A percentile compares a stretch with the other conserved stretches of the same genome.
Evolutionary conservation across 2,113 vertebrate genomes (phyloP).

Genomic region (Mormyrus iriodes): DNA sequence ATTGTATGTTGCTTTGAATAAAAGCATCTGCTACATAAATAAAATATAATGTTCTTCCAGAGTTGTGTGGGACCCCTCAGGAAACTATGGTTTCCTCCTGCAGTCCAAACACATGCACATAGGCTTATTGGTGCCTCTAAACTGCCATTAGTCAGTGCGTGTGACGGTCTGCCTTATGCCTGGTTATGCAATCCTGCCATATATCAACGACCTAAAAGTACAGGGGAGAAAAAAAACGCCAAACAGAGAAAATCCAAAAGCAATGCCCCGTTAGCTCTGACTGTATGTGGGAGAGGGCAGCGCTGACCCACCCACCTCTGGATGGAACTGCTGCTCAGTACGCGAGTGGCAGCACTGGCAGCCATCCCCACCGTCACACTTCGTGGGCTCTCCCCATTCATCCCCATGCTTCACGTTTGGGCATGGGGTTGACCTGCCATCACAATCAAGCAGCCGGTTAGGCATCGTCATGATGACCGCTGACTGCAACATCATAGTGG

Average conservation of each 20-base stretch:
- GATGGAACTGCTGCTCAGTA: conserved; percentile 89
- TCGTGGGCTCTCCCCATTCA: conserved; percentile 86
- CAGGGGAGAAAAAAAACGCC: no score
- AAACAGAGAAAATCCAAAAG: not conserved
- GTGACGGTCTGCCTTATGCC: not conserved
- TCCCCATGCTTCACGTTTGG: conserved; percentile 85
- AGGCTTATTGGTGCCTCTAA: not conserved
- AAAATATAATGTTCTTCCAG: not conserved
- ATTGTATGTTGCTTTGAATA: not conserved
- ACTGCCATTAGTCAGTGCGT: not conserved
- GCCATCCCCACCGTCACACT: conserved; percentile 76
- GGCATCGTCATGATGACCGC: not conserved
- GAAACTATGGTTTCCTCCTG: not conserved
- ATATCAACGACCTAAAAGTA: not conserved
- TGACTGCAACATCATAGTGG: not conserved
- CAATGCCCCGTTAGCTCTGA: not conserved
- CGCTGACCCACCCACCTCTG: conserved; percentile 65
- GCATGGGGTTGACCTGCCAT: conserved; percentile 78
- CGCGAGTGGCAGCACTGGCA: conserved; percentile 89
- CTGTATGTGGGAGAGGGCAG: no score
- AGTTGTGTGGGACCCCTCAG: not conserved
- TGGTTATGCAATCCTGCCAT: not conserved
- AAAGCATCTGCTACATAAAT: not conserved
- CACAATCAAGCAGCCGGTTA: not conserved
- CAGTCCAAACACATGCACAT: no score